Percentiles rank a stretch among this genome's conserved stretches.
These are phyloP conservation scores for Neria commutata DNA, from an alignment of 2,888 invertebrate genomes.

Conservation along the genomic window DNA sequence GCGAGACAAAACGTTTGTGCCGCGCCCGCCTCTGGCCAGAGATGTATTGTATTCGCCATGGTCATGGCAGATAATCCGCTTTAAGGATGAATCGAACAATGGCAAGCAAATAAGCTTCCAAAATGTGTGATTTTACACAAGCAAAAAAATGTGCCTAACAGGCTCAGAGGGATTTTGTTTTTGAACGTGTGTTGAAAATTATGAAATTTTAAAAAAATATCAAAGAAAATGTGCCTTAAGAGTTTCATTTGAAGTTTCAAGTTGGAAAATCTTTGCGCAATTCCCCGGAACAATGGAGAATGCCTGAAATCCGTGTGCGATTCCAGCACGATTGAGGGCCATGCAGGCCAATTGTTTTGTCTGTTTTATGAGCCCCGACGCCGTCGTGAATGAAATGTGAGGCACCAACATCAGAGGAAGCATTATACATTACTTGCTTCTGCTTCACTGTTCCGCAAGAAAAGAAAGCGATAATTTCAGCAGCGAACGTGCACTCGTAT, in stretches of 20 bases:
- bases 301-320: background rate
- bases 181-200: too few relatives aligned
- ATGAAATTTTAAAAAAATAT: too few relatives aligned
- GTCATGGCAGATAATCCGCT: constrained; percentile 14
- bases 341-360: constrained; percentile 11
- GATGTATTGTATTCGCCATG: constrained; percentile 1
- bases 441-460: background rate
- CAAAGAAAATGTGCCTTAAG: too few relatives aligned
- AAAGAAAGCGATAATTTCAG: background rate
- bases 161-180: too few relatives aligned
- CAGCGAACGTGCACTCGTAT: background rate
- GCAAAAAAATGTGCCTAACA: too few relatives aligned
- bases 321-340: background rate
- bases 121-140: too few relatives aligned
- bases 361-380: constrained; percentile 19
- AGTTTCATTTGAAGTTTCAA: too few relatives aligned
- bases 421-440: background rate
- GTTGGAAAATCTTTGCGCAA: too few relatives aligned
- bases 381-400: too few relatives aligned
- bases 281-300: background rate
- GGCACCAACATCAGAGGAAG: background rate
- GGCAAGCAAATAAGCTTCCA: too few relatives aligned
- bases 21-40: too few relatives aligned
- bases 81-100: constrained; percentile 8
- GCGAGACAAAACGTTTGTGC: background rate